Evolutionary conservation across 2,797 vertebrate species (phyloP).

Genomic region (Hemibagrus guttatus): DNA sequence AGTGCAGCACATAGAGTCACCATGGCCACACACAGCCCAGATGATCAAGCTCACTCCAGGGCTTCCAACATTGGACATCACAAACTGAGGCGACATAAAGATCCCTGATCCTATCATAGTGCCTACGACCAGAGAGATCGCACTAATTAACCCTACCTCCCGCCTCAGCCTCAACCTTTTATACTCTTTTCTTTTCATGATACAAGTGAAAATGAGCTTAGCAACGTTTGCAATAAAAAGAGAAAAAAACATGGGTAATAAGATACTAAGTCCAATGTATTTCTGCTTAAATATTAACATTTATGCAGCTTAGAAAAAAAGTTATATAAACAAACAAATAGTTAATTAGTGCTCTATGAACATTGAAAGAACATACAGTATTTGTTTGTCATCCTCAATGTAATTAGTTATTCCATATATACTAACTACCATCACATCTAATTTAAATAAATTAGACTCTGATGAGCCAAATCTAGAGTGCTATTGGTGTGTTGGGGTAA

Average conservation of each 20-base stretch:
- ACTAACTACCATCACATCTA: background rate
- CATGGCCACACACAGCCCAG: slow-evolving; percentile 77
- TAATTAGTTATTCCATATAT: background rate
- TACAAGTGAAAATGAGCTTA: slow-evolving; percentile 6
- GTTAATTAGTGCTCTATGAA: background rate
- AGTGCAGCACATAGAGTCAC: slow-evolving; percentile 74
- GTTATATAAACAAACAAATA: background rate
- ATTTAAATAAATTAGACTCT: background rate
- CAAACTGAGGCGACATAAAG: slow-evolving; percentile 84
- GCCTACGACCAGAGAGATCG: slow-evolving; percentile 77
- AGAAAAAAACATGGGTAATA: background rate
- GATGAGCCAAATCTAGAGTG: background rate
- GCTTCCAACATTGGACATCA: slow-evolving; percentile 76
- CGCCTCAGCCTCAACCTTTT: slow-evolving; percentile 69
- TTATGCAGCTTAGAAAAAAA: background rate
- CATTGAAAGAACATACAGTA: slow-evolving; percentile 48
- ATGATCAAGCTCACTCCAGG: slow-evolving; percentile 80
- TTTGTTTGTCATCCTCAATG: background rate
- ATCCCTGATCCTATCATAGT: slow-evolving; percentile 85
- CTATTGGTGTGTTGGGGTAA: background rate
- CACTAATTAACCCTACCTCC: slow-evolving; percentile 76
- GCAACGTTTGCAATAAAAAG: background rate
- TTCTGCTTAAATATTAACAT: slow-evolving; percentile 22
- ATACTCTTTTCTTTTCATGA: slow-evolving; percentile 51
- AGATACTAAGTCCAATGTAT: background rate